Base-by-base conservation (phyloP, 2,888 invertebrate genomes). In the Acronicta psi region DNA sequence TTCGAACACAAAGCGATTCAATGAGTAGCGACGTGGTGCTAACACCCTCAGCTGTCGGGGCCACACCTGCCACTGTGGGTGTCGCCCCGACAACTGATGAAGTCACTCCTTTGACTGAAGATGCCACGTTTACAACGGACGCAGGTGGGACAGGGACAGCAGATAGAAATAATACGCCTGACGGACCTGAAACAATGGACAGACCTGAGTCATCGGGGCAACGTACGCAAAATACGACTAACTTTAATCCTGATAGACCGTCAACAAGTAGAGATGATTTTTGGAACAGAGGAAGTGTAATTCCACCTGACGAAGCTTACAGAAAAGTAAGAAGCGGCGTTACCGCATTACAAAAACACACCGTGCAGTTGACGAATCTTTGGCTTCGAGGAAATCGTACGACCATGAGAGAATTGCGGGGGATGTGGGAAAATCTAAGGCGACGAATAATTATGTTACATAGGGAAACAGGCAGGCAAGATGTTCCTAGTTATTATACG, bases 351-450 rank as follows among this genome's bases (percentile, higher is more conserved):
- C 90, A 90, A 54, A 90, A 87, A 59, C 94, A 92, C 70, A 90
- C 91, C 2, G 61, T 83, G 51, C 84, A 86, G 44, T 78, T 93
- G 29, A 88, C 91, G 9, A 87, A 90, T 69, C 82, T 92, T 77
- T 93, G 94, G 92, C 77, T 92, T 52, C 89, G 90, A 45, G 93
- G 91, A 1, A 87, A 87, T 55, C 88, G 90, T 8, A 86, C 86
- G 10, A 86, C 91, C 6, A 86, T 96, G 75, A 95, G 95, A 69
- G 94, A 95, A 73, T 92, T 96, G 52, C 94, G 96, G 9, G 91
- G 90, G 31, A 95, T 96, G 94, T 95, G 96, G 94, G 95, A 95
- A 59, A 95, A 95, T 77, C 88, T 96, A 61, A 95, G 95, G 20
- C 86, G 95, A 37, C 95, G 96, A 53, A 95, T 96, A 69, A 86